These are phyloP conservation scores for Oncorhynchus masou DNA, from an alignment of 2,113 vertebrate species.

Conservation along the genomic window DNA sequence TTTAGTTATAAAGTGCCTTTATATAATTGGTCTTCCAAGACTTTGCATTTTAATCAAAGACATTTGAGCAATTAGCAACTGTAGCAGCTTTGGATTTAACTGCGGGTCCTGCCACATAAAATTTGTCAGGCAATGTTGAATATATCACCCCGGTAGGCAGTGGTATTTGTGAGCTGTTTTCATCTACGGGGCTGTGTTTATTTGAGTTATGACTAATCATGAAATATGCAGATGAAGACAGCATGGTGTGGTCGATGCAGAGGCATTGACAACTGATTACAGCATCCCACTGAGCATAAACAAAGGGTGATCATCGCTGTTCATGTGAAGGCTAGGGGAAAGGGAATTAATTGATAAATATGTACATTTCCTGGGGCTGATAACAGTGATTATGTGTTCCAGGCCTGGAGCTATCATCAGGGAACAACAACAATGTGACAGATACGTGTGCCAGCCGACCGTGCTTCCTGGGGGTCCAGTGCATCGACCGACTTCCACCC, in stretches of 20 bases:
- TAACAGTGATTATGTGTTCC: neutral
- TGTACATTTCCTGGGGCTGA: no score
- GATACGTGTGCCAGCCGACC: slow-evolving; percentile 71
- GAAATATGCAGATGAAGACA: neutral
- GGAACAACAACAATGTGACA: slow-evolving; percentile 10
- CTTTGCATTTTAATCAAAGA: slow-evolving; percentile 19
- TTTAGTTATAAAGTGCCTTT: neutral
- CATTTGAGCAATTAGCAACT: slow-evolving; percentile 13
- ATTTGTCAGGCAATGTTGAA: neutral
- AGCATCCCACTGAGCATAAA: no score
- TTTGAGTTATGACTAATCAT: neutral
- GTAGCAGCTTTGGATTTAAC: slow-evolving; percentile 1
- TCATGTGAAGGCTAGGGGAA: no score
- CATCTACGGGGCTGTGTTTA: neutral
- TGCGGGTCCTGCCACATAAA: neutral
- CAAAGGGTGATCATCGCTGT: no score
- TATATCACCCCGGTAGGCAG: neutral
- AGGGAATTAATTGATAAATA: no score
- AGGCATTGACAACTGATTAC: neutral
- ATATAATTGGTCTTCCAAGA: slow-evolving; percentile 11
- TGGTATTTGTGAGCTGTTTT: neutral
- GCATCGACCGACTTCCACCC: slow-evolving; percentile 71
- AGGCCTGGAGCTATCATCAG: slow-evolving; percentile 12
- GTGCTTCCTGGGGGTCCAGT: slow-evolving; percentile 76
- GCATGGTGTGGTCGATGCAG: neutral